These are phyloP conservation scores for Eumacrocentrus americanus DNA, from an alignment of 2,888 invertebrate species.

Conservation along the genomic window DNA sequence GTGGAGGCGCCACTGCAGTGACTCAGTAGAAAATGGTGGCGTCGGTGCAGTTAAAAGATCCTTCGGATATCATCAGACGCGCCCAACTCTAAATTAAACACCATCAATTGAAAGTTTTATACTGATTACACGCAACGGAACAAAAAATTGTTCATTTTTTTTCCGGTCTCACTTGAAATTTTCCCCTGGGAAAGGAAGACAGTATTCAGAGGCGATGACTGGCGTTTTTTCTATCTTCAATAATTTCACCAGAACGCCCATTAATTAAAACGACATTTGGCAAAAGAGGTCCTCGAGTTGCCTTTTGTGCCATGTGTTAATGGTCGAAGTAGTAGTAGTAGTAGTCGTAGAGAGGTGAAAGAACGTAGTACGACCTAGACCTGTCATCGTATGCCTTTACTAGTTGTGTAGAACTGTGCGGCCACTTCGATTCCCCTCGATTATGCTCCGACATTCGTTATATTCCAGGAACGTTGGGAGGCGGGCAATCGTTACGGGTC, in stretches of 20 bases:
- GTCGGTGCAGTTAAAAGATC: too few relatives aligned
- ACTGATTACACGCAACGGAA: too few relatives aligned
- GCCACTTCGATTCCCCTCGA: slow-evolving; percentile 9
- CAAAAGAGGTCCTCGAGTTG: not conserved
- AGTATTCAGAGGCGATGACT: not conserved
- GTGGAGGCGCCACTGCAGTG: slow-evolving; percentile 37
- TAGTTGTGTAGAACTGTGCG: not conserved
- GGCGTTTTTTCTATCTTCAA: not conserved
- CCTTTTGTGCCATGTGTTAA: not conserved
- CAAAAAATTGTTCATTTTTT: too few relatives aligned
- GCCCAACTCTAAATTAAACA: too few relatives aligned
- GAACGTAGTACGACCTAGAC: not conserved
- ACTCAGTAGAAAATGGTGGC: slow-evolving; percentile 39
- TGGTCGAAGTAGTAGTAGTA: too few relatives aligned
- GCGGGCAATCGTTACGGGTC: slow-evolving; percentile 47
- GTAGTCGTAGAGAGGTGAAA: too few relatives aligned
- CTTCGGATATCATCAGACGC: too few relatives aligned
- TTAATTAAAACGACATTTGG: not conserved
- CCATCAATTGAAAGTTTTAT: too few relatives aligned
- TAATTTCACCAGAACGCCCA: too few relatives aligned
- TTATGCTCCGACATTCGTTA: slow-evolving; percentile 19
- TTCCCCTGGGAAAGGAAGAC: too few relatives aligned
- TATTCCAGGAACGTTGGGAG: slow-evolving; percentile 36
- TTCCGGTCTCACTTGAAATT: too few relatives aligned
- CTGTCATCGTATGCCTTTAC: slow-evolving; percentile 1